Evolutionary conservation across 2,888 invertebrate species (phyloP).

Genomic region (Coenonympha arcania): DNA sequence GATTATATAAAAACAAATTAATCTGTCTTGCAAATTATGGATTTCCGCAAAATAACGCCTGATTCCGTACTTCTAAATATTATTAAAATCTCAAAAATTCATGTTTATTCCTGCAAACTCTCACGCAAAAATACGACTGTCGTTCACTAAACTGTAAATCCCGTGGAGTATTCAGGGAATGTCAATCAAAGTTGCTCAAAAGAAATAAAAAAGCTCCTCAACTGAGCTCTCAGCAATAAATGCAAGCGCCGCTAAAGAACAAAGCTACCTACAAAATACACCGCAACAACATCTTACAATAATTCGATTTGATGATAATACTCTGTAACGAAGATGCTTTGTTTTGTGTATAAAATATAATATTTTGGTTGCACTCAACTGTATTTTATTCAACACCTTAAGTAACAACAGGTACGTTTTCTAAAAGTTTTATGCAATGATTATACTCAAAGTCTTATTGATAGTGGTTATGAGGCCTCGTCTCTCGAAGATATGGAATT

Average conservation of each 20-base stretch:
- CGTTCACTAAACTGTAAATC: neutral
- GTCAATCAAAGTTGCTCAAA: conserved; percentile 8
- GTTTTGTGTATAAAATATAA: neutral
- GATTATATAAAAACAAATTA: too few relatives aligned
- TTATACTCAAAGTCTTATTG: too few relatives aligned
- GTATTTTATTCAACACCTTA: too few relatives aligned
- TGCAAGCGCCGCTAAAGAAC: conserved; percentile 3
- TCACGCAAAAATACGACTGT: neutral
- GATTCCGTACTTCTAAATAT: neutral
- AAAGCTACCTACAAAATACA: conserved; percentile 2
- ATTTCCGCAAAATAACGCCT: too few relatives aligned
- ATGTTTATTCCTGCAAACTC: neutral
- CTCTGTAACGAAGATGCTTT: neutral
- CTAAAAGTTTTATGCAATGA: too few relatives aligned
- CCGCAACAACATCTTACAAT: neutral
- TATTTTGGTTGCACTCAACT: neutral
- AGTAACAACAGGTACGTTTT: too few relatives aligned
- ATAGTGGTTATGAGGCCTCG: too few relatives aligned
- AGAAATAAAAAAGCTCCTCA: conserved; percentile 1
- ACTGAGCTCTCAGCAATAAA: conserved; percentile 9
- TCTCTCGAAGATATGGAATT: too few relatives aligned
- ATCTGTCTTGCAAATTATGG: too few relatives aligned
- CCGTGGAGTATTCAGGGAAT: neutral
- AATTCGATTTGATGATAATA: neutral
- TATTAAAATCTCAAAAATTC: neutral